Evolutionary conservation across 1,140 invertebrate genomes (phyloP), one percentile per base, ranked within the genome.

Genomic region (Papilio helenus): DNA sequence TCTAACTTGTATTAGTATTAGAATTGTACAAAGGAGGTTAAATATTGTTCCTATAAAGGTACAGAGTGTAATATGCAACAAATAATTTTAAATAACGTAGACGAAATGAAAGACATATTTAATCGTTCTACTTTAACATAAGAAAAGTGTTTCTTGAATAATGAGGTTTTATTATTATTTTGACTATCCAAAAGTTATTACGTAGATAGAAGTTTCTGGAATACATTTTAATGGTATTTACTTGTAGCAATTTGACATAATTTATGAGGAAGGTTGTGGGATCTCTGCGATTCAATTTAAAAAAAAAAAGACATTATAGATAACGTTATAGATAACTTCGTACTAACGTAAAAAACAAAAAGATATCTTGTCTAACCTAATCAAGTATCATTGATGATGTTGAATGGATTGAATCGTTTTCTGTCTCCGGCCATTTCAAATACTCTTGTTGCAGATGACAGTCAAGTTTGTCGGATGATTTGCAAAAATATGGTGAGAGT

Each of bases 401-500:
- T 68, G 61, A 68, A 68, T 68, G 61, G 12, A 68, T 68, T 68
- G 61, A 68, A 34, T 29, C 26, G 61, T 34, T 68, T 26, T 29
- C 23, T 18, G 61, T 68, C 61, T 68, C 7, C 12, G 10, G 14
- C 23, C 26, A 68, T 68, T 29, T 68, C 26, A 18, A 68, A 68
- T 68, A 68, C 26, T 34, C 26, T 68, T 68, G 61, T 68, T 29
- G 61, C 61, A 16, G 26, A 68, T 68, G 61, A 68, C 61, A 68
- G 26, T 68, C 61, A n/a, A 68, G 61, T 68, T 68, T 68, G 61
- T 68, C 5, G 12, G 26, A 68, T 68, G 61, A 68, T 14, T 68
- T 68, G 61, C 61, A 68, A 68, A 68, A 68, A 68, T 68, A 16
- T n/a, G 12, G 61, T 68, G 61, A 68, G 26, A 68, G 61, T 68